Base-by-base conservation (phyloP, 2,888 invertebrate genomes). In the Amphipoea lucens region DNA sequence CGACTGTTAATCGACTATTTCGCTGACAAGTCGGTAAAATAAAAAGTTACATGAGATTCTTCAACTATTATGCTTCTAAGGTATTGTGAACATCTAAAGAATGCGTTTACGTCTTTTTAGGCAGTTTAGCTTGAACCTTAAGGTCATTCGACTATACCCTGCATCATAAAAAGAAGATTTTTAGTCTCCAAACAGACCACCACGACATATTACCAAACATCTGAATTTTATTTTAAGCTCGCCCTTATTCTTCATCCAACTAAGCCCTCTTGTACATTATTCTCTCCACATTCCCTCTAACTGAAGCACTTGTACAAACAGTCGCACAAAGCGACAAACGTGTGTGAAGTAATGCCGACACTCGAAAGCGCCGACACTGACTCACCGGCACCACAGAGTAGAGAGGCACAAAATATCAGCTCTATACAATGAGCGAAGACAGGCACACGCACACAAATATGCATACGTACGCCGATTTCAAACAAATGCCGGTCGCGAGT, bases 251-350 rank as follows among this genome's bases (percentile, higher is more conserved):
- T n/a, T 68, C 20, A 17, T 45, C 14, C 0, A 14, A 23, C 14
- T 69, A 57, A 65, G 4, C 17, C 51, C 23, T 57, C 23, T 57
- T 48, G 29, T 57, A 69, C 48, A 65, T 82, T 42, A 81, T 67
- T 79, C 60, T 73, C 57, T 74, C 14, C 57, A n/a, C 60, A 60
- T 74, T 48, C 12, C 17, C 62, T 69, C 1, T 48, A 36, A 69
- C 80, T 75, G 42, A 63, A 76, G 63, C 42, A n/a, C 42, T 82
- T 65, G 69, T 69, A 69, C 76, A 69, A 80, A 81, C 62, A 82
- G 54, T 14, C 17, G 17, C 57, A 57, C 40, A 65, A 57, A 68
- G 63, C 57, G 62, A 69, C 54, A 63, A 74, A 68, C 75, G 29
- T 48, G 67, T 81, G 54, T 75, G 69, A 62, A 82, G 75, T 75